Conservation (phyloP, 1,140 invertebrate species). For the Lepidurus couesii region DNA sequence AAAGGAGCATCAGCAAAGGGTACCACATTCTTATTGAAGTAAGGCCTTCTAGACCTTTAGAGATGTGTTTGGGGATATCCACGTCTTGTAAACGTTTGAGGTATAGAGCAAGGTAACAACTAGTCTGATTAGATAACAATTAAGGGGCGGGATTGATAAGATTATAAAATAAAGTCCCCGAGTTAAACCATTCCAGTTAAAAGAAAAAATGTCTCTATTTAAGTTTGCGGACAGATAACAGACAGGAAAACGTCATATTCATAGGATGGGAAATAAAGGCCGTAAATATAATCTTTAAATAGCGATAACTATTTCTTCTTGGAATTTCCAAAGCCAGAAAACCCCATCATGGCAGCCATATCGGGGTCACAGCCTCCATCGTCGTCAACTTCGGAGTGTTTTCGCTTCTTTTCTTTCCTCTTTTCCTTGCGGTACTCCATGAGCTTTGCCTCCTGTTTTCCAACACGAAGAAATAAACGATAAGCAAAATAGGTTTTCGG, state of each 20-base stretch:
- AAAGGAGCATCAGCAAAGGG: not conserved
- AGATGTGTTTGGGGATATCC: not conserved
- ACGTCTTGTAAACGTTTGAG: not conserved
- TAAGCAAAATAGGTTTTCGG: no score
- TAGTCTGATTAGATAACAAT: not conserved
- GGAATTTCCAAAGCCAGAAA: conserved; percentile 87
- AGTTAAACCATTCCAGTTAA: no score
- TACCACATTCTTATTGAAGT: not conserved
- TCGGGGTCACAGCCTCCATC: conserved; percentile 54
- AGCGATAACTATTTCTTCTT: conserved; percentile 57
- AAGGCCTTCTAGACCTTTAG: no score
- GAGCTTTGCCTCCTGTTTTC: conserved; percentile 73
- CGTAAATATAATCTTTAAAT: no score
- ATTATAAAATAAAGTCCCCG: no score
- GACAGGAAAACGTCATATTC: no score
- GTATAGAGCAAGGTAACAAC: not conserved
- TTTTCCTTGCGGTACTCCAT: conserved; percentile 89
- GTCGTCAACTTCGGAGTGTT: conserved; percentile 64
- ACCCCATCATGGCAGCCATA: conserved; percentile 94
- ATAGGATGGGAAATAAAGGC: no score
- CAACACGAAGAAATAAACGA: no score
- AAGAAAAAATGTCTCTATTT: no score
- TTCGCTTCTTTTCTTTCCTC: conserved; percentile 82
- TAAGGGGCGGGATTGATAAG: no score
- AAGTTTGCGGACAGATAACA: no score